phyloP scores from a whole-genome alignment of 2,797 vertebrate species.

The Sebastes cheni region DNA sequence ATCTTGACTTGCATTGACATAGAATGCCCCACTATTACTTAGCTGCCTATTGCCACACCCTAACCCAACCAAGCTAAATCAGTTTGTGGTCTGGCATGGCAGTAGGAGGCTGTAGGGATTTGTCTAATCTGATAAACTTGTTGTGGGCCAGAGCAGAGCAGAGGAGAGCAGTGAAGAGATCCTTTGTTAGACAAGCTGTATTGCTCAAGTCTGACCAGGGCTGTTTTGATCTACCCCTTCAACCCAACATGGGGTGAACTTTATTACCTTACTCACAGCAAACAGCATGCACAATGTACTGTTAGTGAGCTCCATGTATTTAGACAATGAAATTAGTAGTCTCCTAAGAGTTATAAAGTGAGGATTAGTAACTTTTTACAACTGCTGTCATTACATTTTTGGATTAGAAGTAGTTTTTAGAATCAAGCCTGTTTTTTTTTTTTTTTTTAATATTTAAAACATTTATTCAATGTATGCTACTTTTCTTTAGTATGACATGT shows the following conservation, averaged over 20 bases:
- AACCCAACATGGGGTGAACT: conserved; percentile 12
- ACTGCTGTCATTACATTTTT: background rate
- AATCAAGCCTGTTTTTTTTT: background rate
- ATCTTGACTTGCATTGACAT: too few species aligned
- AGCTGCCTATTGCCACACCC: conserved; percentile 3
- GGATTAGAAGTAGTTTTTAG: background rate
- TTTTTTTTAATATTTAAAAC: background rate
- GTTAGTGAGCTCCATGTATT: background rate
- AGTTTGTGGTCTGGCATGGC: conserved; percentile 52
- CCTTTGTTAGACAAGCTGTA: conserved; percentile 65
- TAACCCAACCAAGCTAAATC: conserved; percentile 20
- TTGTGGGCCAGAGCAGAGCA: conserved; percentile 57
- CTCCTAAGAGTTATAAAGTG: background rate
- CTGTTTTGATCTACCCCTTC: conserved; percentile 49
- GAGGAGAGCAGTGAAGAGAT: conserved; percentile 64
- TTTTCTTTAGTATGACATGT: background rate
- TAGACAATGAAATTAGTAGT: background rate
- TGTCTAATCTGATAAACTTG: conserved; percentile 71
- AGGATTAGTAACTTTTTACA: background rate
- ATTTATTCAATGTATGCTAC: background rate
- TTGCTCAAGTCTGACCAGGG: conserved; percentile 28
- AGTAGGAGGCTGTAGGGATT: conserved; percentile 63
- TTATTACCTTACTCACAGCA: conserved; percentile 19
- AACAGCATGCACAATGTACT: background rate
- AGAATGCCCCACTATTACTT: conserved; percentile 9